Conservation (phyloP, 2,888 invertebrate species). For the Perizoma affinitatum region DNA sequence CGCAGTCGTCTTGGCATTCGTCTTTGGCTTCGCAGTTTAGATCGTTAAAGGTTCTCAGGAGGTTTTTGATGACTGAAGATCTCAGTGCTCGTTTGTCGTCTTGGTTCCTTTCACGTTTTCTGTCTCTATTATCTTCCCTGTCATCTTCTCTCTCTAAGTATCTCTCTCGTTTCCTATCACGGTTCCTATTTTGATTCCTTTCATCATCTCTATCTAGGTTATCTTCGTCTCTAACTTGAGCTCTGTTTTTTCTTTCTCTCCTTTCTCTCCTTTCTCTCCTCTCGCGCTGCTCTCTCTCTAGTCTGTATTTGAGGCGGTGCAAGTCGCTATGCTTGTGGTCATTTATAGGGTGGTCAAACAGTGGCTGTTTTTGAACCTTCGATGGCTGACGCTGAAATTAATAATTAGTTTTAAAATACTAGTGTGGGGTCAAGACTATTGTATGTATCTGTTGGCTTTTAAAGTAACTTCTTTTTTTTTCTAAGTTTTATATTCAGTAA, state of each 20-base stretch:
- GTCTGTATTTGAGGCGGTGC: slow-evolving; percentile 11
- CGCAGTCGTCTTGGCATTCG: slow-evolving; percentile 50
- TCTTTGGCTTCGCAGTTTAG: slow-evolving; percentile 50
- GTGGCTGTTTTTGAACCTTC: background rate
- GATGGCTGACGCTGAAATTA: slow-evolving; percentile 8
- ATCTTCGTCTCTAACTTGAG: slow-evolving; percentile 19
- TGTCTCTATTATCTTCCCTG: background rate
- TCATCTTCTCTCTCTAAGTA: background rate
- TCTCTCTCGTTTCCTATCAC: background rate
- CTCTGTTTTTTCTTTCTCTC: slow-evolving; percentile 13
- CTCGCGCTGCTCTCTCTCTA: slow-evolving; percentile 14
- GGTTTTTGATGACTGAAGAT: slow-evolving; percentile 49
- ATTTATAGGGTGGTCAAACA: background rate
- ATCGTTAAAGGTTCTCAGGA: slow-evolving; percentile 43
- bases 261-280: slow-evolving; percentile 19
- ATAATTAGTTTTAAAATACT: background rate
- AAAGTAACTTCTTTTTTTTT: too few relatives aligned
- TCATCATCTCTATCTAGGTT: slow-evolving; percentile 3
- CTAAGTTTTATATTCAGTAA: too few relatives aligned
- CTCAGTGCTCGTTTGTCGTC: slow-evolving; percentile 29
- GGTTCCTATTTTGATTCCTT: background rate
- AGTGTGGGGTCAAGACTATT: too few relatives aligned
- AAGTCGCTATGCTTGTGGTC: slow-evolving; percentile 14
- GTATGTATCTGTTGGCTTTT: too few relatives aligned
- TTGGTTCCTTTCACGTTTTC: slow-evolving; percentile 8